phyloP scores from a whole-genome alignment of 2,113 vertebrate species.

The Melanerpes formicivorus region DNA sequence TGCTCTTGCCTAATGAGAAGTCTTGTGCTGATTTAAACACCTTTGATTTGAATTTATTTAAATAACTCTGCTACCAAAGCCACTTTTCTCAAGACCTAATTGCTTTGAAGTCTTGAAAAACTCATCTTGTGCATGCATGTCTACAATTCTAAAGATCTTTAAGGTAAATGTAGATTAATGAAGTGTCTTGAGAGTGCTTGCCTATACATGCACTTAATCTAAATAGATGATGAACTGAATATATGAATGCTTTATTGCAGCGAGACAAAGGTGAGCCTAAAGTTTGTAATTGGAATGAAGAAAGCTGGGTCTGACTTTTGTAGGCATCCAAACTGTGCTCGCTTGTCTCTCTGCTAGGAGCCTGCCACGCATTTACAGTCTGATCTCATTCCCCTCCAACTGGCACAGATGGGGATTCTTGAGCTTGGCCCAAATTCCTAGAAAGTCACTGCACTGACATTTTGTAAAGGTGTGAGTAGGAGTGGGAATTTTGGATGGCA shows the following conservation, averaged over 20 bases:
- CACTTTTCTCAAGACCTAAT: conserved; percentile 25
- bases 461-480: conserved; percentile 40
- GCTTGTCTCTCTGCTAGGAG: neutral
- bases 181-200: conserved; percentile 45
- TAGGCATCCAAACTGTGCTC: neutral
- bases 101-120: conserved; percentile 36
- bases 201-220: conserved; percentile 40
- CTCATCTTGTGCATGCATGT: neutral
- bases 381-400: neutral
- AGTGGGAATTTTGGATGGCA: conserved; percentile 9
- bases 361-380: conserved; percentile 24
- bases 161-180: conserved; percentile 38
- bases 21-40: neutral
- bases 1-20: neutral
- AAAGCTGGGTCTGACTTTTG: neutral
- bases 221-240: conserved; percentile 18
- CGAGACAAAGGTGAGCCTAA: neutral
- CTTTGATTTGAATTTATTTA: conserved; percentile 38
- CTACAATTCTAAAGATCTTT: conserved; percentile 32
- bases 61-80: neutral
- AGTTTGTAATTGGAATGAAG: conserved; percentile 3
- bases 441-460: conserved; percentile 44
- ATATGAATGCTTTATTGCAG: conserved; percentile 24
- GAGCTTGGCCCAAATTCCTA: conserved; percentile 55
- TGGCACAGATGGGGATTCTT: conserved; percentile 56